Base-by-base conservation (phyloP, 1,140 invertebrate genomes). In the Meloidogyne exigua region DNA sequence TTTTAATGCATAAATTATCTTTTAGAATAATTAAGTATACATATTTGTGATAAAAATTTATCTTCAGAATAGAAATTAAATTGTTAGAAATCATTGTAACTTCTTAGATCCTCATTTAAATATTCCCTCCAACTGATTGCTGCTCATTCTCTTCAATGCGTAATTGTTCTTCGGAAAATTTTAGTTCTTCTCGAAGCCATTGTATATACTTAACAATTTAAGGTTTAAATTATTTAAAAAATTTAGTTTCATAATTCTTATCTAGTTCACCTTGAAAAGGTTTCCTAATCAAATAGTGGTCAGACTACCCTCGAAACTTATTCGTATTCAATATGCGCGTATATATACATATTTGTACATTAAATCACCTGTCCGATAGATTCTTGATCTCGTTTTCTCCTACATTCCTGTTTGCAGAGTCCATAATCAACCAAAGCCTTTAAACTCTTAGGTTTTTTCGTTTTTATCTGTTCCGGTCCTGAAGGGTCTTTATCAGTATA, bases 371-470 rank as follows among this genome's bases (percentile, higher is more conserved):
- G 42, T 62, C 32, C 65, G 21, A 80, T 79, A 49, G 15, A 72
- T 44, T 72, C 76, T 72, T 82, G 39, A 57, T 80, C 79, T 25
- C 79, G 74, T 57, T 80, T 68, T 39, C 57, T 21, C 39, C 66
- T 78, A 57, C 79, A 80, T 81, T 80, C 76, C 25, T 76, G 70
- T 64, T 80, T 80, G 68, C 79, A 80, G 21, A 69, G 42, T 57
- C 82, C 79, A 67, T 80, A 80, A 57, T 68, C 79, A 1, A 74
- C 39, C 23, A 74, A n/a, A 13, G 39, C 42, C 65, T 80, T 80
- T 57, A 79, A 64, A 28, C 66, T 67, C 25, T 82, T 80, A 23
- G 80, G 76, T 18, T 80, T 80, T 42, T 62, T n/a, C 25, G 78
- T 28, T 66, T 67, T 73, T 23, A 25, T 26, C 2, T 15, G 23